A percentile compares a stretch with the other conserved stretches of the same genome.
Evolutionary conservation across 2,113 vertebrate species (phyloP).

Genomic region (Aleadryas rufinucha): DNA sequence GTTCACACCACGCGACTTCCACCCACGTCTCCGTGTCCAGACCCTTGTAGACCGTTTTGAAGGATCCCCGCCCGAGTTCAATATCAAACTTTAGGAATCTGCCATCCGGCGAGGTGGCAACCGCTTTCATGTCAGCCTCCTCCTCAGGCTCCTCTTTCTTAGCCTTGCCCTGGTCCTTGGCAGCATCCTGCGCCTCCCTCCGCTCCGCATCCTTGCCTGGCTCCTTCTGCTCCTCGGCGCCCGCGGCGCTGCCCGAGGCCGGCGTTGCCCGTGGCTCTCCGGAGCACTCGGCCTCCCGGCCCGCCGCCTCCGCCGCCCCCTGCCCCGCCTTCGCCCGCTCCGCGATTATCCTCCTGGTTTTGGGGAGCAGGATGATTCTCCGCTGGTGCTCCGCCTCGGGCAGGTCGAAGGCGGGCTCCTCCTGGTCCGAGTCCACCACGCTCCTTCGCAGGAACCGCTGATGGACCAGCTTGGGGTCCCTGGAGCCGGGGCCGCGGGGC

Average conservation of each 20-base stretch:
- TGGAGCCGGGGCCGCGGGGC: slow-evolving; percentile 25
- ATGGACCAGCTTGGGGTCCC: slow-evolving; percentile 70
- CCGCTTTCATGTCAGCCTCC: slow-evolving; percentile 89
- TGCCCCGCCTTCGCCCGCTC: slow-evolving; percentile 68
- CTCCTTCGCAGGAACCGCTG: slow-evolving; percentile 89
- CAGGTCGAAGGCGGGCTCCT: slow-evolving; percentile 80
- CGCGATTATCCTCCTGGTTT: slow-evolving; percentile 71
- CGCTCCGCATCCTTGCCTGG: slow-evolving; percentile 49
- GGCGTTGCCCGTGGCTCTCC: background rate
- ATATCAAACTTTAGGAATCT: slow-evolving; percentile 99
- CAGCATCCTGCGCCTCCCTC: slow-evolving; percentile 52
- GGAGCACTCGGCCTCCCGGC: background rate
- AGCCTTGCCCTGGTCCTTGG: slow-evolving; percentile 62
- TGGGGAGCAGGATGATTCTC: slow-evolving; percentile 71
- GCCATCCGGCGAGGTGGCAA: slow-evolving; percentile 92
- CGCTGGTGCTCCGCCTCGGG: slow-evolving; percentile 73
- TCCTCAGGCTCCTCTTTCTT: slow-evolving; percentile 92
- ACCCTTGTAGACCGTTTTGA: slow-evolving; percentile 98
- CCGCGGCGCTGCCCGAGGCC: background rate
- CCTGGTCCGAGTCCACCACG: slow-evolving; percentile 88
- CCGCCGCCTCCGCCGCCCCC: slow-evolving; percentile 43
- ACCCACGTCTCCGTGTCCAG: slow-evolving; percentile 98
- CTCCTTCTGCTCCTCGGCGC: slow-evolving; percentile 2
- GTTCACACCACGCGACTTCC: slow-evolving; percentile 97
- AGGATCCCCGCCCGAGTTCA: slow-evolving; percentile 94